A percentile compares a stretch with the other conserved stretches of the same genome.
These are phyloP conservation scores for Merodon equestris DNA, from an alignment of 2,888 invertebrate species.

Conservation along the genomic window DNA sequence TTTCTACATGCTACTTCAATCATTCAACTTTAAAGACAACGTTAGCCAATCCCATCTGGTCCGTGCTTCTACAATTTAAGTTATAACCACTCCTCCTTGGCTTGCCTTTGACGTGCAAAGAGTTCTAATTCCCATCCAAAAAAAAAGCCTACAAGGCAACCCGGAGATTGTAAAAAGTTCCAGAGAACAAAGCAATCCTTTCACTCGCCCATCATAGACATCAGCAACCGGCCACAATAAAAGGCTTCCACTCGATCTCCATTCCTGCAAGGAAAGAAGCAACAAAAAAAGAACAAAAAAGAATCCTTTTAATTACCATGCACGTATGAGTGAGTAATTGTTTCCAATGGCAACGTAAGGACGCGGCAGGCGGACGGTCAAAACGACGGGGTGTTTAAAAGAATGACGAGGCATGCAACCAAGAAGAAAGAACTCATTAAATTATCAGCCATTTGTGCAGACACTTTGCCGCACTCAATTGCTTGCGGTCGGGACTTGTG, in stretches of 20 bases:
- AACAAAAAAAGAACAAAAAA: too few species aligned
- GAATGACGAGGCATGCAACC: not conserved
- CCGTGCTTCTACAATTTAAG: too few species aligned
- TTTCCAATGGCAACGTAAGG: constrained; percentile 4
- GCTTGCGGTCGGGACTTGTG: constrained; percentile 1
- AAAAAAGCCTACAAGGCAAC: too few species aligned
- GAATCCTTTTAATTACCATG: constrained; percentile 29
- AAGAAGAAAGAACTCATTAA: constrained; percentile 31
- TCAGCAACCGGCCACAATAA: too few species aligned
- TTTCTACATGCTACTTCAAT: not conserved
- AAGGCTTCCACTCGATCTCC: too few species aligned
- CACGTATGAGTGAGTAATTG: constrained; percentile 16
- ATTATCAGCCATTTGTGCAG: constrained; percentile 30
- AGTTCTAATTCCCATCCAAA: constrained; percentile 1
- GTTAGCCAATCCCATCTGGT: too few species aligned
- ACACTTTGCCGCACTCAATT: constrained; percentile 25
- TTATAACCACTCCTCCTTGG: too few species aligned
- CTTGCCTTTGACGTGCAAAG: not conserved
- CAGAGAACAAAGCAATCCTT: too few species aligned
- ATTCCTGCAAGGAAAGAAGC: too few species aligned
- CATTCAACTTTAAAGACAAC: too few species aligned
- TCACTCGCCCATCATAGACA: too few species aligned
- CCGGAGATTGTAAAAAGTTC: too few species aligned
- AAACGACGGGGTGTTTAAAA: not conserved
- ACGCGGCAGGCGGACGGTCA: not conserved